A percentile compares a stretch with the other conserved stretches of the same genome.
phyloP scores from a whole-genome alignment of 2,113 vertebrate species.

The Paradoxurus hermaphroditus region DNA sequence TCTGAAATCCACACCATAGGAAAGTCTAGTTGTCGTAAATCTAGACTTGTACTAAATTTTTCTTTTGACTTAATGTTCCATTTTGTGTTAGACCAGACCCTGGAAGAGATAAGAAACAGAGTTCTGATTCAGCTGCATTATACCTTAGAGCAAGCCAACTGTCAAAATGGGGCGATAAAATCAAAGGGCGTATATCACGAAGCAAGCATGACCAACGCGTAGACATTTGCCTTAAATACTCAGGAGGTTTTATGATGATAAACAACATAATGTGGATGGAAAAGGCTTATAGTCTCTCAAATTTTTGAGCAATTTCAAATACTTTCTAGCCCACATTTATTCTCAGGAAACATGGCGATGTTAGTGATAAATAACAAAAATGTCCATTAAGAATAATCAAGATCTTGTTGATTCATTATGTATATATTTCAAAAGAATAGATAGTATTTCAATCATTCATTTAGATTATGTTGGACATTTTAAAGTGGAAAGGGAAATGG shows the following conservation, averaged over 20 bases:
- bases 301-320: not conserved
- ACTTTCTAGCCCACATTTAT: not conserved
- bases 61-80: constrained; percentile 40
- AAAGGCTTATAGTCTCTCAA: not conserved
- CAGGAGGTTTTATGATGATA: constrained; percentile 27
- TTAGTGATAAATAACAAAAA: not conserved
- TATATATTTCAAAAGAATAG: not conserved
- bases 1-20: constrained; percentile 12
- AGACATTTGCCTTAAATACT: constrained; percentile 45
- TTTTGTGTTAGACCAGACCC: constrained; percentile 32
- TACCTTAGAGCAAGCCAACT: not conserved
- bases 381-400: not conserved
- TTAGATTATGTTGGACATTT: not conserved
- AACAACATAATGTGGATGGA: not conserved
- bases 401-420: not conserved
- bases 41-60: constrained; percentile 24
- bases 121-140: constrained; percentile 45
- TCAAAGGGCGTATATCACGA: constrained; percentile 6
- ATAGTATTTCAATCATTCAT: not conserved
- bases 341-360: not conserved
- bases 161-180: constrained; percentile 49
- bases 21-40: constrained; percentile 55
- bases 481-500: not conserved
- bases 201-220: constrained; percentile 15
- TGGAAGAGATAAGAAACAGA: constrained; percentile 10